Conservation (phyloP, 2,797 vertebrate species). For the Leucoraja ocellata region DNA sequence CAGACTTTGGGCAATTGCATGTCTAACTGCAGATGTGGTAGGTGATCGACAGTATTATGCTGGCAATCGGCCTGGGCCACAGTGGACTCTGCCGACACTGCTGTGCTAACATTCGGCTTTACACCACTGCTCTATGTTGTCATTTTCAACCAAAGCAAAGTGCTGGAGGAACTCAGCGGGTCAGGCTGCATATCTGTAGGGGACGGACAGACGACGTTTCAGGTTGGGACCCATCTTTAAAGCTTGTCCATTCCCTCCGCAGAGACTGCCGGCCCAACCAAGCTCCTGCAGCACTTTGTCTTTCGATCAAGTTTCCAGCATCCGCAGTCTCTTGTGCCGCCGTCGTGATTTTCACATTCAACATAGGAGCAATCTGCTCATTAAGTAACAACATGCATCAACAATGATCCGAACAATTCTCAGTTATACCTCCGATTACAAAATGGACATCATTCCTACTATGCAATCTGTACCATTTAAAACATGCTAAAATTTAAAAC, state of each 20-base stretch:
- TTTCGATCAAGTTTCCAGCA: too few species aligned
- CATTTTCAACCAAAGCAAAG: not conserved
- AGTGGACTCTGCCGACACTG: not conserved
- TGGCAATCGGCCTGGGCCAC: not conserved
- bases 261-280: too few species aligned
- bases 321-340: too few species aligned
- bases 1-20: not conserved
- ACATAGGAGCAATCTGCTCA: too few species aligned
- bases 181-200: too few species aligned
- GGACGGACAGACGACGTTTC: too few species aligned
- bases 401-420: not conserved
- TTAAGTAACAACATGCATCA: not conserved
- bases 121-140: not conserved
- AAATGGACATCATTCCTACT: slow-evolving; percentile 7
- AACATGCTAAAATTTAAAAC: not conserved
- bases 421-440: not conserved
- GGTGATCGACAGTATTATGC: not conserved
- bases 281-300: too few species aligned
- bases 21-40: not conserved
- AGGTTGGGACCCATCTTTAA: too few species aligned
- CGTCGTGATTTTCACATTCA: not conserved
- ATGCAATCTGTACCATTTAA: slow-evolving; percentile 23
- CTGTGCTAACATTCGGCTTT: not conserved
- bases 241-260: too few species aligned
- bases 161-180: too few species aligned